Conservation (phyloP, 2,797 vertebrate species). For the Sorex maritimensis region DNA sequence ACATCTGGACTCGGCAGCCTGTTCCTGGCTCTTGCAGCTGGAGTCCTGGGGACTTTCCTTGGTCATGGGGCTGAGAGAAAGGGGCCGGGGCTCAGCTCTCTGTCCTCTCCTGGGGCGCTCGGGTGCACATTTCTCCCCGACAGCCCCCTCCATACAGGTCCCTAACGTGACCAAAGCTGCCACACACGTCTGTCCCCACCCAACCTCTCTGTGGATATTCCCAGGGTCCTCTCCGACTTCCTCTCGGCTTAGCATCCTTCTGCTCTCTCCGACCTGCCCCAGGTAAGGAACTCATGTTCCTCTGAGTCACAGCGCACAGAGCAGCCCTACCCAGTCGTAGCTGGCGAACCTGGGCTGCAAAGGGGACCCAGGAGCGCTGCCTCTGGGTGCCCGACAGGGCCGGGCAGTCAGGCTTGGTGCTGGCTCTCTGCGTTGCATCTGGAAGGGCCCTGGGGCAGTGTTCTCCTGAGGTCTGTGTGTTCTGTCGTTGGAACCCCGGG, state of each 20-base stretch:
- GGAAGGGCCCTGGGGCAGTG: not conserved
- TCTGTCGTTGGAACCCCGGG: not conserved
- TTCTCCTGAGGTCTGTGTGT: not conserved
- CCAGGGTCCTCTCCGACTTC: not conserved
- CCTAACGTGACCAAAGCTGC: not conserved
- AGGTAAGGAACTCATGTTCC: not conserved
- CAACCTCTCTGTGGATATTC: not conserved
- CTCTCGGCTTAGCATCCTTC: not conserved
- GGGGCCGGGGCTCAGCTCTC: not conserved
- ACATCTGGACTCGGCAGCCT: conserved; percentile 6
- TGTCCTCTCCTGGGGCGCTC: not conserved
- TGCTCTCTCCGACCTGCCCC: not conserved
- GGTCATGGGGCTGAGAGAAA: not conserved
- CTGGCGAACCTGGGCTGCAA: not conserved
- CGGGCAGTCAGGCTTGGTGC: conserved; percentile 18
- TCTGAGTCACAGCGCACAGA: conserved; percentile 46
- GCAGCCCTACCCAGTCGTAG: not conserved
- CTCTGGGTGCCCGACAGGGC: conserved; percentile 4
- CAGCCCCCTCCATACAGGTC: not conserved
- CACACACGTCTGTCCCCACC: not conserved
- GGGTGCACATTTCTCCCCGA: not conserved
- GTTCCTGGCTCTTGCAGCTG: not conserved
- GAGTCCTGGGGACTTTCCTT: conserved; percentile 18
- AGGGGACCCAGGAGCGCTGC: not conserved
- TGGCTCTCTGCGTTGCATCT: not conserved